Base-by-base conservation (phyloP, 2,888 invertebrate genomes). In the Apocheima hispidaria region DNA sequence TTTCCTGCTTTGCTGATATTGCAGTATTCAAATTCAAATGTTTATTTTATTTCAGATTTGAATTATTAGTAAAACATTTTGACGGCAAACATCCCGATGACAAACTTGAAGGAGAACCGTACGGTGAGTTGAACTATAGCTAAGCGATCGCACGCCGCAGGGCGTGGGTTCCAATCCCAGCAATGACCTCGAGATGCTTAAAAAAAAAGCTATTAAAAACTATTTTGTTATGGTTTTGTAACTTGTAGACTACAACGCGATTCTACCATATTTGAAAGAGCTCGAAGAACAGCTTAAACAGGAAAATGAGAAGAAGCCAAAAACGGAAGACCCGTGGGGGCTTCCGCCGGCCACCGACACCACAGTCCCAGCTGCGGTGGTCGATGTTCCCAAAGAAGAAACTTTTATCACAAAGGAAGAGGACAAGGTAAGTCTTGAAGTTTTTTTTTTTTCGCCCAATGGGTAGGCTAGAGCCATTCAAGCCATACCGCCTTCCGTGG, bases 81-180 rank as follows among this genome's bases (percentile, higher is more conserved):
- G 92, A 92, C 57, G 87, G 86, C 30, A 86, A 83, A 48, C 92
- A 92, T 26, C 77, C 84, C 0, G 91, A 88, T 0, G 90, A 92
- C 36, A 92, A 91, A 52, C 54, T 92, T 12, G 92, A 92, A 36
- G 92, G 92, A 0, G 92, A 92, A 36, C 90, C 90, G 0, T 92
- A 92, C 36, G 92, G 92, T 91, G 66, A 72, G 81, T 44, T n/a
- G n/a, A 28, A 30, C 9, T 46, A 14, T 20, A n/a, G n/a, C n/a
- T n/a, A n/a, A n/a, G n/a, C n/a, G n/a, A n/a, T n/a, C n/a, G n/a
- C n/a, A n/a, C n/a, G n/a, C n/a, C n/a, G n/a, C n/a, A n/a, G n/a
- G n/a, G n/a, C n/a, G n/a, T n/a, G n/a, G n/a, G n/a, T n/a, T n/a
- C n/a, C n/a, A n/a, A n/a, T n/a, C n/a, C n/a, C n/a, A n/a, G n/a